These are phyloP conservation scores for Epinephelus cyanopodus DNA, from an alignment of 2,113 vertebrate species.

Conservation along the genomic window DNA sequence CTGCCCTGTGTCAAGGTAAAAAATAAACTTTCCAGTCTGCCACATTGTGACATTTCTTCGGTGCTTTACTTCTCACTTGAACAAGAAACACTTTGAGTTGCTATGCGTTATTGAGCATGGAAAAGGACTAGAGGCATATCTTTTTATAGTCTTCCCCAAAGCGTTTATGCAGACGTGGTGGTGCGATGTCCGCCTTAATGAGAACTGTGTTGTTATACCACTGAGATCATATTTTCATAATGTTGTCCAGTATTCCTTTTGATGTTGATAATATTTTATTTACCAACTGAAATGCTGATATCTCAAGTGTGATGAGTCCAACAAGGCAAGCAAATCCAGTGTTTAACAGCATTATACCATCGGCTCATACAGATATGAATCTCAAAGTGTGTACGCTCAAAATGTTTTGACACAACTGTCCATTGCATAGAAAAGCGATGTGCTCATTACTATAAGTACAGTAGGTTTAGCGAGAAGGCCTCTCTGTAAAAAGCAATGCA, in stretches of 20 bases:
- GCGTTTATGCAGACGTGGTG: neutral
- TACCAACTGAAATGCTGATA: neutral
- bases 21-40: conserved; percentile 18
- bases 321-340: neutral
- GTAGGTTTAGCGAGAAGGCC: neutral
- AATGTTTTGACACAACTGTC: neutral
- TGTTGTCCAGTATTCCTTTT: neutral
- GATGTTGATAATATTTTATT: neutral
- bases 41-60: neutral
- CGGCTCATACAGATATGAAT: neutral
- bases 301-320: neutral
- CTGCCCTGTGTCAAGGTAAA: conserved; percentile 93
- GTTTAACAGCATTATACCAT: neutral
- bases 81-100: conserved; percentile 3
- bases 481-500: neutral
- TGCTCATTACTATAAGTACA: neutral
- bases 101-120: neutral
- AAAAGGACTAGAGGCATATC: conserved; percentile 5
- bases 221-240: neutral
- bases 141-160: conserved; percentile 30
- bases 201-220: conserved; percentile 2
- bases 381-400: neutral
- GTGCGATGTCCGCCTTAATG: neutral
- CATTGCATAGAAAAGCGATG: neutral
- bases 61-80: neutral